Conservation (phyloP, 2,797 vertebrate genomes). For the Liasis olivaceus region DNA sequence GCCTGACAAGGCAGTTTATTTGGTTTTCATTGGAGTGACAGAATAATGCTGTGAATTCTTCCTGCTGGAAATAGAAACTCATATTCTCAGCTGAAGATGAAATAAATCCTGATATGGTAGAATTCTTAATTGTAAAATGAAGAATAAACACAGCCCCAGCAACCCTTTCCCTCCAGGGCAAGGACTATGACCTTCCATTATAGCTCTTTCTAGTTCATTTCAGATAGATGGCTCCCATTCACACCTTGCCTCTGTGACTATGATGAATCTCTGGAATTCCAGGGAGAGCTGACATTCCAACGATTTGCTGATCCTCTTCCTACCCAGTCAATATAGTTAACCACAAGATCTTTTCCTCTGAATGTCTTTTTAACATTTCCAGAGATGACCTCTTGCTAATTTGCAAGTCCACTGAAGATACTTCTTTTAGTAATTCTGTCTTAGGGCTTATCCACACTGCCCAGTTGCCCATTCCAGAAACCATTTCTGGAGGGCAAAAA, state of each 20-base stretch:
- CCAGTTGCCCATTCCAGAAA: not conserved
- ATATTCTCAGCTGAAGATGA: not conserved
- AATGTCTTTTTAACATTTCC: not conserved
- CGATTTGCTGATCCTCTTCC: not conserved
- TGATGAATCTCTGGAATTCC: not conserved
- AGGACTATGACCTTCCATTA: not conserved
- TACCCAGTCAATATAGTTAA: not conserved
- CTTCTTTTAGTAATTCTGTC: not conserved
- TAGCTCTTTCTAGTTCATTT: not conserved
- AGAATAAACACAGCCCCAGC: not conserved
- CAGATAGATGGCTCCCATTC: not conserved
- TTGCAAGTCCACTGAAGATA: not conserved
- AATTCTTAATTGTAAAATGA: not conserved
- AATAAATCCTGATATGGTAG: not conserved
- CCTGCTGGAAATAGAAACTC: not conserved
- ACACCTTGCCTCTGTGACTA: not conserved
- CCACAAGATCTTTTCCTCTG: not conserved
- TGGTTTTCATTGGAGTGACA: not conserved
- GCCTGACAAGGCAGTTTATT: not conserved
- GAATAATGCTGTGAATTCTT: not conserved
- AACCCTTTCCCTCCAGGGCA: not conserved
- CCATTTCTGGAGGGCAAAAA: no score
- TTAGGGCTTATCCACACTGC: not conserved
- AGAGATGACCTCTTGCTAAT: not conserved
- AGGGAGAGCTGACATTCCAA: not conserved